A percentile compares a stretch with the other conserved stretches of the same genome.
phyloP scores from a whole-genome alignment of 2,113 vertebrate species.

The Cyprinodon variegatus region DNA sequence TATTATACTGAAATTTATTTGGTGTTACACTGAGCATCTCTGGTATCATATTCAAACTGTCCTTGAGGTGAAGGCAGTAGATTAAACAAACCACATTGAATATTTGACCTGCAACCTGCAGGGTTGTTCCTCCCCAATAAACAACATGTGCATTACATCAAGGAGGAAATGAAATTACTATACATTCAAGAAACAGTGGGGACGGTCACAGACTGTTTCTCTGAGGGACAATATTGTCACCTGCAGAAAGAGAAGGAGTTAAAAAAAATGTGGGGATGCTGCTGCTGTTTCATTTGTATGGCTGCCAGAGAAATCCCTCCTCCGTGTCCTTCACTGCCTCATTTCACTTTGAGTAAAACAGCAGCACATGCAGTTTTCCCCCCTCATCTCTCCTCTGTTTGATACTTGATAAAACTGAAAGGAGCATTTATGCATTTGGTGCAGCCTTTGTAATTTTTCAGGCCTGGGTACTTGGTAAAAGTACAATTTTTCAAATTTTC shows the following conservation, averaged over 20 bases:
- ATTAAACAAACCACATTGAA: constrained; percentile 30
- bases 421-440: constrained; percentile 37
- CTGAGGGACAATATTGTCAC: constrained; percentile 27
- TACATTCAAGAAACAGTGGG: constrained; percentile 27
- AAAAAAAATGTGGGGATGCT: constrained; percentile 30
- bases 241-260: constrained; percentile 21
- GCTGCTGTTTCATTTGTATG: constrained; percentile 65
- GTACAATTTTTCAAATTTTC: constrained; percentile 22
- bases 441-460: background rate
- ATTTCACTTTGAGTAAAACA: constrained; percentile 68
- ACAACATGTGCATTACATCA: constrained; percentile 46
- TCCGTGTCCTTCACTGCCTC: constrained; percentile 68
- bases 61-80: constrained; percentile 14
- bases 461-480: constrained; percentile 17
- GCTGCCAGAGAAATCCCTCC: constrained; percentile 65
- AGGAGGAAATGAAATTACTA: constrained; percentile 47
- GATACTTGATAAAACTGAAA: constrained; percentile 60
- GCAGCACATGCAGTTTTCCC: constrained; percentile 27
- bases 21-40: background rate
- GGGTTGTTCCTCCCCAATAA: constrained; percentile 38
- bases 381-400: constrained; percentile 27
- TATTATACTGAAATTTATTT: background rate
- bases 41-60: no score
- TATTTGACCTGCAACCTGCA: constrained; percentile 47
- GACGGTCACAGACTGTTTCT: constrained; percentile 58